A percentile compares a stretch with the other conserved stretches of the same genome.
Evolutionary conservation across 37 sponge, comb jelly and placozoan genomes (phyloP).

Genomic region (Aphrocallistes beatrix): DNA sequence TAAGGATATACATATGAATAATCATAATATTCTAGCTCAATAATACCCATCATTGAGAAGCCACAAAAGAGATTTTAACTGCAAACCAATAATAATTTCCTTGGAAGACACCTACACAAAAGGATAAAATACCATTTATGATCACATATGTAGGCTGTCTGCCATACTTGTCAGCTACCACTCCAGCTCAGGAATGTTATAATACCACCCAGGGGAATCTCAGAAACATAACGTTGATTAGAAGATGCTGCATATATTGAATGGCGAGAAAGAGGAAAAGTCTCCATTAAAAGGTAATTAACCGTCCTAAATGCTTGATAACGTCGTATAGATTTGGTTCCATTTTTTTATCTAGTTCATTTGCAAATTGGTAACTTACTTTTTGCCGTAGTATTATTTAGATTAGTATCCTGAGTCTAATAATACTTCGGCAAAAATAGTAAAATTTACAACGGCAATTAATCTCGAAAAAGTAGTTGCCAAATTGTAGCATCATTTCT

Average conservation of each 20-base stretch:
- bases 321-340: background rate
- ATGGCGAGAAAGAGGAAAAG: background rate
- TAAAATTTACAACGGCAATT: too few species aligned
- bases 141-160: background rate
- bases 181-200: background rate
- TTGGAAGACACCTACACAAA: background rate
- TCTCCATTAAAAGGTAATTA: background rate
- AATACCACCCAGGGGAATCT: background rate
- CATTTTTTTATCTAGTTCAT: too few species aligned
- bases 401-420: too few species aligned
- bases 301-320: background rate
- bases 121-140: background rate
- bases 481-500: too few species aligned
- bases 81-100: background rate
- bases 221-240: slow-evolving; percentile 8
- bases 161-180: background rate
- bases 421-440: too few species aligned
- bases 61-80: background rate
- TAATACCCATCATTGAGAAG: background rate
- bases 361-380: too few species aligned
- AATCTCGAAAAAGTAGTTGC: too few species aligned
- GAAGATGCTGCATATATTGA: background rate
- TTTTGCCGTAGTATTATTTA: too few species aligned
- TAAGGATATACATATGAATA: too few species aligned
- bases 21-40: too few species aligned